These are phyloP conservation scores for Drosophila sturtevanti DNA, from an alignment of 1,140 invertebrate genomes.

Conservation along the genomic window DNA sequence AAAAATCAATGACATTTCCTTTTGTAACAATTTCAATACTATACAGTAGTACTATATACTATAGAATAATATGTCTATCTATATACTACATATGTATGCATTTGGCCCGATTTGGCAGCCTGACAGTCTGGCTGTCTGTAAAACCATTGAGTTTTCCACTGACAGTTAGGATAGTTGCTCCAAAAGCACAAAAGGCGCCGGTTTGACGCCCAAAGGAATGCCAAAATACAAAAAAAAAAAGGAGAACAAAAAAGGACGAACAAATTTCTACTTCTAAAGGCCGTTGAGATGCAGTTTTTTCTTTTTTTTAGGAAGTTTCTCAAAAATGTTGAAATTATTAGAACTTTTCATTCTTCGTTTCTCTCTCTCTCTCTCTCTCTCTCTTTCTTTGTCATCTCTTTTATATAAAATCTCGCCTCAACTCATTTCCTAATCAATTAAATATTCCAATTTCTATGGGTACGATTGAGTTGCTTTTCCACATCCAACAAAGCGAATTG, in stretches of 20 bases:
- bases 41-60: too few species aligned
- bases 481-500: conserved; percentile 18
- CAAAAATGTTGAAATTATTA: not conserved
- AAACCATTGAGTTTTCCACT: conserved; percentile 45
- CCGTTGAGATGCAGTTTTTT: conserved; percentile 19
- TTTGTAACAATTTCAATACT: conserved; percentile 40
- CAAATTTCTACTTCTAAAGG: conserved; percentile 15
- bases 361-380: not conserved
- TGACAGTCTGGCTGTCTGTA: conserved; percentile 51
- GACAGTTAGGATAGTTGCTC: conserved; percentile 41
- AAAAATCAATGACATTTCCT: conserved; percentile 60
- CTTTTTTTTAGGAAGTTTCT: not conserved
- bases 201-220: conserved; percentile 41
- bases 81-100: conserved; percentile 32
- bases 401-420: conserved; percentile 39
- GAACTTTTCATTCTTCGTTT: not conserved
- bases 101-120: conserved; percentile 58
- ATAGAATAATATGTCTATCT: too few species aligned
- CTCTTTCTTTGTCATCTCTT: not conserved
- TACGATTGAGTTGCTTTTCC: conserved; percentile 33
- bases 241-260: conserved; percentile 25
- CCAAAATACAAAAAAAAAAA: conserved; percentile 14
- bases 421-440: conserved; percentile 76
- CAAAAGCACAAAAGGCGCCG: conserved; percentile 44
- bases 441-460: conserved; percentile 60